phyloP scores from a whole-genome alignment of 92 coral and sea anemone species.

The Phenganax subtilis region DNA sequence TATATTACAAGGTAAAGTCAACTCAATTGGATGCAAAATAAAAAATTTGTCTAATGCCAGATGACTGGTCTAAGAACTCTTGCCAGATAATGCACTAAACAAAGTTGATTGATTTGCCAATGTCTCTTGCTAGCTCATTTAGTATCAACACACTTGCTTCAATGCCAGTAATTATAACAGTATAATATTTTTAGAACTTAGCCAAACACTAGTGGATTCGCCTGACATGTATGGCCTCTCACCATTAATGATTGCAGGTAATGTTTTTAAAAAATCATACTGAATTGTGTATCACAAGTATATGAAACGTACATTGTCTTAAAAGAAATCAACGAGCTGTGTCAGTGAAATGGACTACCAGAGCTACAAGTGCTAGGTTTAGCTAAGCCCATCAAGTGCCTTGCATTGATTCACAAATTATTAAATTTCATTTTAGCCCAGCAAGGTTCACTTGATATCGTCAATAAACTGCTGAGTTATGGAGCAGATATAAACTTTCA shows the following conservation, averaged over 20 bases:
- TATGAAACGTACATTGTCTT: background rate
- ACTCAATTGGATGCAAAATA: no score
- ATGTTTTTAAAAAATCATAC: no score
- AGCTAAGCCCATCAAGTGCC: background rate
- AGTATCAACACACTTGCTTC: background rate
- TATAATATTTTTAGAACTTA: slow-evolving; percentile 51
- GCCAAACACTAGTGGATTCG: slow-evolving; percentile 84
- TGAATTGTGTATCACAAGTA: no score
- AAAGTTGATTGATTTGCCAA: no score
- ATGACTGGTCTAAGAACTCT: no score
- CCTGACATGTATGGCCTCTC: slow-evolving; percentile 97
- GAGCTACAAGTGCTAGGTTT: background rate
- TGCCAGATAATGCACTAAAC: no score
- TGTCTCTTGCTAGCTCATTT: background rate
- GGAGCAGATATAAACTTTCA: slow-evolving; percentile 85
- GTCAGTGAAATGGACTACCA: no score
- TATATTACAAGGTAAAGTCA: slow-evolving; percentile 67
- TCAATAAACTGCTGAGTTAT: slow-evolving; percentile 55
- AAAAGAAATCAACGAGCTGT: background rate
- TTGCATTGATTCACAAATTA: background rate
- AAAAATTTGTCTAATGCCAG: no score
- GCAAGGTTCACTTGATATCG: slow-evolving; percentile 72
- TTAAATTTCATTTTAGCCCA: slow-evolving; percentile 58
- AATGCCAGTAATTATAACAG: background rate
- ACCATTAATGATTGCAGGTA: slow-evolving; percentile 95